phyloP scores from a whole-genome alignment of 2,113 vertebrate species.

The Pteropus alecto region DNA sequence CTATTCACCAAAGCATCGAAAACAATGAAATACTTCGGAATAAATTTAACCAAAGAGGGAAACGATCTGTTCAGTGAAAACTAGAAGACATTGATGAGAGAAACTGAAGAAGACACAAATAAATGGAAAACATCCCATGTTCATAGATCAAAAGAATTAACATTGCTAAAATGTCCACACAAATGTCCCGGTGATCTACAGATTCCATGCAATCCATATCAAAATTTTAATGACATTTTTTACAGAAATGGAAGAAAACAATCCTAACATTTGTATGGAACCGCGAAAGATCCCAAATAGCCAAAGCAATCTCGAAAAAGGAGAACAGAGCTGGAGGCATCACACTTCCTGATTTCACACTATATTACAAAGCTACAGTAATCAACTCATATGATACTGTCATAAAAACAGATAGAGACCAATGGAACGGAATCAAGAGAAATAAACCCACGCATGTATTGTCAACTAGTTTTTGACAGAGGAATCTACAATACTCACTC shows the following conservation, averaged over 20 bases:
- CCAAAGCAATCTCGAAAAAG: not conserved
- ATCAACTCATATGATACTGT: not conserved
- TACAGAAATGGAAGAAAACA: not conserved
- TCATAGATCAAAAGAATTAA: not conserved
- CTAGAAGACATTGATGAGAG: not conserved
- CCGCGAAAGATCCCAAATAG: not conserved
- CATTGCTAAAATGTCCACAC: not conserved
- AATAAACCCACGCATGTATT: not conserved
- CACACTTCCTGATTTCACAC: not conserved
- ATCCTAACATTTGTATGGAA: not conserved
- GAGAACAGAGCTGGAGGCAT: not conserved
- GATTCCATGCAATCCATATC: not conserved
- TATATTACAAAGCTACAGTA: not conserved
- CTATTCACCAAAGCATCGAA: not conserved
- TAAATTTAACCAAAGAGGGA: not conserved
- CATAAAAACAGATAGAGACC: not conserved
- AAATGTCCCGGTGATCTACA: not conserved
- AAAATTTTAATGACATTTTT: not conserved
- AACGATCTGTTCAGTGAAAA: not conserved
- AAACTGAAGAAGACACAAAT: not conserved
- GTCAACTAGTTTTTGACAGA: not conserved
- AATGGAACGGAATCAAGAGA: not conserved
- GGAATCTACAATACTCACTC: not conserved
- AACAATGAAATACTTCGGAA: not conserved
- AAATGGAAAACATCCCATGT: not conserved